Base-by-base conservation (phyloP, 2,888 invertebrate genomes). In the Blastobasis lacticolella region DNA sequence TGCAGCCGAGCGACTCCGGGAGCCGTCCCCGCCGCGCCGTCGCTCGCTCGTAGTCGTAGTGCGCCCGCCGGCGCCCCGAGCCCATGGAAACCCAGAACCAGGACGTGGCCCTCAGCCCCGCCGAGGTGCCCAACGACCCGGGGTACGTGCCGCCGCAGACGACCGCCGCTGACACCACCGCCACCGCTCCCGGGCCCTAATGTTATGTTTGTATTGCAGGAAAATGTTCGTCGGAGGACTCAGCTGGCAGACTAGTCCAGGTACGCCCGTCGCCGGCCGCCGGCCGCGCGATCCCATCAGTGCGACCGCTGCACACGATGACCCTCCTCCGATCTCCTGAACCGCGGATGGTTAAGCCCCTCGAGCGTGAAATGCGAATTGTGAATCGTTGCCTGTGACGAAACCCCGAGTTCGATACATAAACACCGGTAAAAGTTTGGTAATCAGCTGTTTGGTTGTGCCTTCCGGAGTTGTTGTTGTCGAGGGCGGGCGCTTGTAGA, bases 201-300 rank as follows among this genome's bases (percentile, higher is more conserved):
- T 72, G 69, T 69, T 75, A 81, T 88, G 90, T 90, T 91, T 92
- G 89, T 86, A 72, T 95, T 96, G 74, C 94, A 98, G 98, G 91
- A 99, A 99, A 95, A 99, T 99, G 98, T 99, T 99, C 93, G 97
- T 99, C 91, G 99, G 99, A 81, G 99, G 99, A 81, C 94, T 99
- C 85, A 98, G 98, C 91, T 99, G 98, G 98, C 98, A 98, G 92
- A 99, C 98, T 82, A 98, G 97, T 92, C 97, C 98, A 94, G 98
- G 98, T 98, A 92, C 81, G 85, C 83, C 75, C 38, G 41, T n/a
- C 73, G 72, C 71, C 77, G 71, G 76, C 75, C 75, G 75, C 75
- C 75, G 71, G 69, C 67, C 69, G 70, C 70, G 64, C 75, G 66
- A 69, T 65, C 63, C 66, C 66, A 59, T 66, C 62, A 62, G 75